Base-by-base conservation (phyloP, 2,888 invertebrate genomes). In the Lingula anatina region DNA sequence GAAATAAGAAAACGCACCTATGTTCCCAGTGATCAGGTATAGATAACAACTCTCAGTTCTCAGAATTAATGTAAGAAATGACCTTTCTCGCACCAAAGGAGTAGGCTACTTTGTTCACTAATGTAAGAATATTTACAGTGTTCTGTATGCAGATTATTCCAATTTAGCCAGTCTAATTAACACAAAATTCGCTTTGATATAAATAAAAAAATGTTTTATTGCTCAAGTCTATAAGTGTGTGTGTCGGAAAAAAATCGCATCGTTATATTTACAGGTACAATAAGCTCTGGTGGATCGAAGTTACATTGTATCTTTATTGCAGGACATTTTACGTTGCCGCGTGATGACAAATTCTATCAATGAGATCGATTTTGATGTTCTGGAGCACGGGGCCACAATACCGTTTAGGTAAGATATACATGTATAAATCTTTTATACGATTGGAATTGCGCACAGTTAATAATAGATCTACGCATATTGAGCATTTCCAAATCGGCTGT, bases 241-340 rank as follows among this genome's bases (percentile, higher is more conserved):
- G n/a, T n/a, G n/a, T n/a, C n/a, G n/a, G n/a, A n/a, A n/a, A n/a
- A n/a, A n/a, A n/a, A n/a, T n/a, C n/a, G n/a, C n/a, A n/a, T n/a
- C n/a, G n/a, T n/a, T n/a, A n/a, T n/a, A n/a, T n/a, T n/a, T n/a
- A n/a, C n/a, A n/a, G n/a, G n/a, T n/a, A n/a, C n/a, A n/a, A n/a
- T n/a, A n/a, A n/a, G n/a, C n/a, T n/a, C n/a, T n/a, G n/a, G n/a
- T n/a, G n/a, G n/a, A n/a, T n/a, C n/a, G n/a, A n/a, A n/a, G n/a
- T n/a, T n/a, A n/a, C n/a, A n/a, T n/a, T n/a, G n/a, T n/a, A n/a
- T 89, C 90, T 1, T n/a, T n/a, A 37, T 38, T 45, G 2, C 57
- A 88, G 63, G 89, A 90, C 62, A 88, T 90, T 51, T 77, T 90
- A 40, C 83, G 85, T 50, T 87, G 88, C 72, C 82, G 90, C 41